These are phyloP conservation scores for Ptilorrhoa leucosticta DNA, from an alignment of 2,113 vertebrate species.

Conservation along the genomic window DNA sequence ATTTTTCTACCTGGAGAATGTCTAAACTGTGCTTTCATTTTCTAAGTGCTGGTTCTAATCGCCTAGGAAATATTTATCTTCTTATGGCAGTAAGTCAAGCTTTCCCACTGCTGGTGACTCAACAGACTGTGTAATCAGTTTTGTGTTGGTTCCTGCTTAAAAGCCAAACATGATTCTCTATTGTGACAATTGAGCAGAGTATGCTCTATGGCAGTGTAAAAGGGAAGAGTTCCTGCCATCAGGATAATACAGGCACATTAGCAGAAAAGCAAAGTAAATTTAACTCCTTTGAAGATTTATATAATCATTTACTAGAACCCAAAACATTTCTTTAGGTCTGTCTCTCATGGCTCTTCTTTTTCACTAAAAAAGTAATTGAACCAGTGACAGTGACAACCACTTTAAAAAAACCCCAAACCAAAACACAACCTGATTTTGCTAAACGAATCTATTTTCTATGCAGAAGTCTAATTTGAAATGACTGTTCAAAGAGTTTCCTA, in stretches of 20 bases:
- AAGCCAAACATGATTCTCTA: background rate
- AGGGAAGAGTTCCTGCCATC: background rate
- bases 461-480: background rate
- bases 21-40: background rate
- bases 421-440: background rate
- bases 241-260: background rate
- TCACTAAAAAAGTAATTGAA: background rate
- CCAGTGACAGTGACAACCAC: background rate
- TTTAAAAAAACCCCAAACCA: background rate
- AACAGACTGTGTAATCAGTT: background rate
- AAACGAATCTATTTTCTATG: background rate
- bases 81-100: background rate
- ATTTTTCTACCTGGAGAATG: background rate
- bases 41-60: background rate
- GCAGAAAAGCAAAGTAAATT: slow-evolving; percentile 10
- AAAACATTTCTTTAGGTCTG: background rate
- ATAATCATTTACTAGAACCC: background rate
- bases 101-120: background rate
- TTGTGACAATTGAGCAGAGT: background rate
- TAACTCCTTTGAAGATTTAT: background rate
- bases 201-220: background rate
- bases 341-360: background rate
- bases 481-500: background rate
- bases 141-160: background rate
- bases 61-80: background rate